Conservation (phyloP, 2,888 invertebrate species). For the Xestobium rufovillosum region DNA sequence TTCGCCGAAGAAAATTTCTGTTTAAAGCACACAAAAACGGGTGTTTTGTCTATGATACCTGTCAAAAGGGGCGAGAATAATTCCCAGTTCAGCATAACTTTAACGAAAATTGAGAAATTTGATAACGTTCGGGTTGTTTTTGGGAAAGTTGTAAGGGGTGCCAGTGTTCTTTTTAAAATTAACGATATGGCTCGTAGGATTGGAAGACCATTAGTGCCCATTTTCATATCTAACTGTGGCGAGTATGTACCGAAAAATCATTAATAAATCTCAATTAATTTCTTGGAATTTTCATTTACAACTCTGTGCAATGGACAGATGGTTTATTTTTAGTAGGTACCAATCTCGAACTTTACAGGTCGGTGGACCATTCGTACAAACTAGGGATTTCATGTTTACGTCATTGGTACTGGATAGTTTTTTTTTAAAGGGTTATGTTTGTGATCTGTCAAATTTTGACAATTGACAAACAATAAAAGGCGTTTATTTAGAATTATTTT, state of each 20-base stretch:
- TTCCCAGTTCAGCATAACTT: conserved; percentile 48
- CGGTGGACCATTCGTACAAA: no score
- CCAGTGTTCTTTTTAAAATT: conserved; percentile 34
- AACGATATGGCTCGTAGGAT: conserved; percentile 34
- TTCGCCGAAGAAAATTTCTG: conserved; percentile 45
- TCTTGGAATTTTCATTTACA: not conserved
- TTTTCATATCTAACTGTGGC: conserved; percentile 37
- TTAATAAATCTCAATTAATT: conserved; percentile 2
- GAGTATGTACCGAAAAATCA: conserved; percentile 4
- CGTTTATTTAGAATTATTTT: no score
- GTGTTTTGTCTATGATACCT: conserved; percentile 43
- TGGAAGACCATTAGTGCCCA: conserved; percentile 36
- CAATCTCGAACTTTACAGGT: no score
- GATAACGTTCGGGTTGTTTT: conserved; percentile 46
- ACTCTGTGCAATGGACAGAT: not conserved
- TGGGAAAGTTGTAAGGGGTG: conserved; percentile 43
- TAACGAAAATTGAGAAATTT: conserved; percentile 39
- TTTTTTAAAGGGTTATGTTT: no score
- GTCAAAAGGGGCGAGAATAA: conserved; percentile 39
- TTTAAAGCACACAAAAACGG: conserved; percentile 43
- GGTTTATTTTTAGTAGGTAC: no score
- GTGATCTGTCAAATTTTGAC: no score
- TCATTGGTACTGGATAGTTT: no score
- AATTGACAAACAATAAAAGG: no score
- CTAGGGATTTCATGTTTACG: no score